phyloP scores from a whole-genome alignment of 1,140 invertebrate genomes.

The Zaprionus taronus region DNA sequence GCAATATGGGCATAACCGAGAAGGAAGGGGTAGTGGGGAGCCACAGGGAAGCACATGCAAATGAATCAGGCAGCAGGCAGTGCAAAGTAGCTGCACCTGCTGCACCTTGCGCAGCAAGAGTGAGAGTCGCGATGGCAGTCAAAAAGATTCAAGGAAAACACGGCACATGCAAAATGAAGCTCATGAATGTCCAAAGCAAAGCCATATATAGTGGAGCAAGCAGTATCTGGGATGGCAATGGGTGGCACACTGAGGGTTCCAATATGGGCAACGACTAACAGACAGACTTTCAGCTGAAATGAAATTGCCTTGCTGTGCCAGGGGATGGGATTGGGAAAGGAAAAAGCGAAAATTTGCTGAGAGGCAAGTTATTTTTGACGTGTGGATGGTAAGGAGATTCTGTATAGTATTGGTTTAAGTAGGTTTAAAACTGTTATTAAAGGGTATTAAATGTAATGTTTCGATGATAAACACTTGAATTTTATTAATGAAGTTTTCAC shows the following conservation, averaged over 20 bases:
- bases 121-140: constrained; percentile 57
- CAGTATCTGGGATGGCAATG: not conserved
- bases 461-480: too few species aligned
- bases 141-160: constrained; percentile 49
- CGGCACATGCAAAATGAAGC: constrained; percentile 49
- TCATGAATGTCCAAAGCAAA: constrained; percentile 49
- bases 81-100: constrained; percentile 38
- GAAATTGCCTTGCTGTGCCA: not conserved
- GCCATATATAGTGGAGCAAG: constrained; percentile 8
- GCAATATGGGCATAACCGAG: constrained; percentile 44
- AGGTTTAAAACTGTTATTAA: not conserved
- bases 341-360: not conserved
- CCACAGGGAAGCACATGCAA: constrained; percentile 29
- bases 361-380: not conserved
- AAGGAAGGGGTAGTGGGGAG: constrained; percentile 1
- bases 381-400: not conserved
- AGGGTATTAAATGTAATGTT: too few species aligned
- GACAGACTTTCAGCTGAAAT: constrained; percentile 5
- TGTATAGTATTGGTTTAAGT: not conserved
- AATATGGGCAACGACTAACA: not conserved
- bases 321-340: not conserved
- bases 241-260: not conserved
- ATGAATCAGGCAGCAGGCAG: constrained; percentile 40
- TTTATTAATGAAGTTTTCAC: too few species aligned
- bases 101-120: constrained; percentile 19